These are phyloP conservation scores for Tenthredo distinguenda DNA, from an alignment of 2,888 invertebrate genomes.

Conservation along the genomic window DNA sequence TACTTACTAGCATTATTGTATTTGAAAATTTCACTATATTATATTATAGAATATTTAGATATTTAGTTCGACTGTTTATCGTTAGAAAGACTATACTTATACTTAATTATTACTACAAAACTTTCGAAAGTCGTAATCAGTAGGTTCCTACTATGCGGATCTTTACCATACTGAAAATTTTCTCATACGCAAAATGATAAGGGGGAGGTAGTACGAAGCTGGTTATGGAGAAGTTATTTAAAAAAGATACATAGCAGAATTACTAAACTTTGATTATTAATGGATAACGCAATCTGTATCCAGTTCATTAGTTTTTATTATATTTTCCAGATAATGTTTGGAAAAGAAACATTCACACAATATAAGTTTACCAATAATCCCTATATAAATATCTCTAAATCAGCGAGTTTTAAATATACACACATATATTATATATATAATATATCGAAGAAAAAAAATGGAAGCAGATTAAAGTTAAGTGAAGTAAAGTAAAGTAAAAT, in stretches of 20 bases:
- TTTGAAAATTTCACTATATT: constrained; percentile 66
- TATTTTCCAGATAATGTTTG: background rate
- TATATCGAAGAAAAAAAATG: background rate
- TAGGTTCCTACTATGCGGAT: constrained; percentile 54
- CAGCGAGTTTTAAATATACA: constrained; percentile 35
- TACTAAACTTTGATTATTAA: background rate
- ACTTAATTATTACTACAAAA: constrained; percentile 58
- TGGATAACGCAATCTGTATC: background rate
- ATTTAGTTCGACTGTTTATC: constrained; percentile 72
- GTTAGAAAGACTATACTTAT: constrained; percentile 63
- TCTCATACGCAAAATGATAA: background rate
- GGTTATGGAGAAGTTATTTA: background rate
- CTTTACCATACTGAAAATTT: background rate
- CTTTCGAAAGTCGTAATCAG: constrained; percentile 63
- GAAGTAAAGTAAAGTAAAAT: constrained; percentile 31
- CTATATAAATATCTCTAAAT: background rate
- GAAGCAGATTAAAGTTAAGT: constrained; percentile 3
- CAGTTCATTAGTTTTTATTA: background rate
- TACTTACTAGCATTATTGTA: constrained; percentile 63
- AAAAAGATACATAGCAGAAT: constrained; percentile 3
- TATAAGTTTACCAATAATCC: background rate
- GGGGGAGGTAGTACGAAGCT: background rate
- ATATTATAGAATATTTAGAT: constrained; percentile 62
- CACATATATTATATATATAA: background rate
- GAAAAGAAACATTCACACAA: background rate